A percentile compares a stretch with the other conserved stretches of the same genome.
phyloP scores from a whole-genome alignment of 2,888 invertebrate genomes.

The Digitonthophagus gazella region DNA sequence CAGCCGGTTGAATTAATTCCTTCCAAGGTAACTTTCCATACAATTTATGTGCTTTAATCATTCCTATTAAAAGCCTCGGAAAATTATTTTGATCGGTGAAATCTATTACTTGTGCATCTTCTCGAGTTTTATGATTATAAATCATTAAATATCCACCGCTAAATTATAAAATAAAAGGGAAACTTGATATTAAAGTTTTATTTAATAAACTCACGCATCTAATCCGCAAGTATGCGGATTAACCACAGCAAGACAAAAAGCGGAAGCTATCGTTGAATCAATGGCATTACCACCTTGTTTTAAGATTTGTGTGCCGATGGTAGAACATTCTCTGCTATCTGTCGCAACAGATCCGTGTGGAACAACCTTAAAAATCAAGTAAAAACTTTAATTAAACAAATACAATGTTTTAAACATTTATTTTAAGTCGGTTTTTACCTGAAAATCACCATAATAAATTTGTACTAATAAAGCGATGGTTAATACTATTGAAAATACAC shows the following conservation, averaged over 20 bases:
- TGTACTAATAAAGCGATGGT: slow-evolving; percentile 71
- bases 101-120: slow-evolving; percentile 57
- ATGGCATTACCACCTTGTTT: slow-evolving; percentile 71
- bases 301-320: slow-evolving; percentile 66
- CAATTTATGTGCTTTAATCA: slow-evolving; percentile 57
- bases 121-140: slow-evolving; percentile 65
- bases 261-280: slow-evolving; percentile 72
- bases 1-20: slow-evolving; percentile 59
- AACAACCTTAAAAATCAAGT: slow-evolving; percentile 55
- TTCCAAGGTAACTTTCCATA: slow-evolving; percentile 61
- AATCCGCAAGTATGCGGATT: slow-evolving; percentile 72
- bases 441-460: slow-evolving; percentile 70
- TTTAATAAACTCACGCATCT: slow-evolving; percentile 64
- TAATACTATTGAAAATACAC: slow-evolving; percentile 64
- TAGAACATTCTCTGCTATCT: slow-evolving; percentile 67
- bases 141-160: slow-evolving; percentile 74
- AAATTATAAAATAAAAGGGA: slow-evolving; percentile 35
- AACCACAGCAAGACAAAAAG: slow-evolving; percentile 72
- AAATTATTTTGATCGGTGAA: slow-evolving; percentile 55
- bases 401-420: neutral
- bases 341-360: slow-evolving; percentile 76
- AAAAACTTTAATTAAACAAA: neutral
- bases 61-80: slow-evolving; percentile 61
- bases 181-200: neutral
- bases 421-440: slow-evolving; percentile 52